A percentile compares a stretch with the other conserved stretches of the same genome.
Conservation (phyloP, 2,888 invertebrate species). For the Orchestes rusci region DNA sequence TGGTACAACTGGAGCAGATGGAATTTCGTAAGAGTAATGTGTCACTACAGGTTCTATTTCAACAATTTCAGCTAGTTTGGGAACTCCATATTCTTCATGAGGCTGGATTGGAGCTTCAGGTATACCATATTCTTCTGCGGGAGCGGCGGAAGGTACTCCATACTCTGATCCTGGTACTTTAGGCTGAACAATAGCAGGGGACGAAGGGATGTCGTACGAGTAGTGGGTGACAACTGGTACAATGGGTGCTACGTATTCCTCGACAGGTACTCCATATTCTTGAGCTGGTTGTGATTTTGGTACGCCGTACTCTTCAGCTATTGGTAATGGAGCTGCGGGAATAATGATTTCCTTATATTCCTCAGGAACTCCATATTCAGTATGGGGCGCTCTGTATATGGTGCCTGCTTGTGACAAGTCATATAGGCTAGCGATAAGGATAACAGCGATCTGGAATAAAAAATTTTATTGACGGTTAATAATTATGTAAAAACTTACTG, state of each 20-base stretch:
- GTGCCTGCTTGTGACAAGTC: no score
- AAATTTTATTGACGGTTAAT: no score
- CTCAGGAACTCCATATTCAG: conserved; percentile 11
- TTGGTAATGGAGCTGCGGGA: not conserved
- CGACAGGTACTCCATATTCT: conserved; percentile 12
- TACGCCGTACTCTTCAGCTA: conserved; percentile 13
- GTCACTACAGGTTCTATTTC: conserved; percentile 4
- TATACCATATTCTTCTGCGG: conserved; percentile 7
- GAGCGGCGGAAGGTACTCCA: conserved; percentile 4
- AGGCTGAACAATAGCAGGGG: not conserved
- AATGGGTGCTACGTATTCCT: conserved; percentile 7
- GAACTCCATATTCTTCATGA: conserved; percentile 15
- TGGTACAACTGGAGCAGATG: conserved; percentile 1
- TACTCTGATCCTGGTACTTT: conserved; percentile 6
- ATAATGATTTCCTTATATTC: not conserved
- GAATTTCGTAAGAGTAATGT: conserved; percentile 9
- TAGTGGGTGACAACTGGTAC: conserved; percentile 12
- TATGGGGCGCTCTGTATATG: not conserved
- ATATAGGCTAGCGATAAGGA: no score
- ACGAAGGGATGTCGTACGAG: conserved; percentile 13
- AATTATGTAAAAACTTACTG: no score
- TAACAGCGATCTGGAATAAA: no score
- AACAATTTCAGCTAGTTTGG: not conserved
- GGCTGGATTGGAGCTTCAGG: conserved; percentile 5
- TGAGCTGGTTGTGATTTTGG: conserved; percentile 5